Evolutionary conservation across 2,113 vertebrate genomes (phyloP).

Genomic region (Semnornis frantzii): DNA sequence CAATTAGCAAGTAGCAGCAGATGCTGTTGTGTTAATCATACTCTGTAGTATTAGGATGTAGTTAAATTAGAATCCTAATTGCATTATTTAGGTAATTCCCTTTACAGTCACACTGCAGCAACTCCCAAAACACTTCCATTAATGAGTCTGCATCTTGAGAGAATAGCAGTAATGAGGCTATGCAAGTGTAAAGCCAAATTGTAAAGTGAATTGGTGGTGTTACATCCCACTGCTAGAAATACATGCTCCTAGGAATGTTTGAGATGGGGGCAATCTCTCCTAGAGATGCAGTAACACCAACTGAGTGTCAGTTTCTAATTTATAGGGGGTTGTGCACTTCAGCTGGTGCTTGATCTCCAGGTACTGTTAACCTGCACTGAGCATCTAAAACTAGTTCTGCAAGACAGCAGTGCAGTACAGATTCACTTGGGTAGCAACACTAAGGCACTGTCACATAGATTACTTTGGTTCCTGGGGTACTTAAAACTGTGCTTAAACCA

Average conservation of each 20-base stretch:
- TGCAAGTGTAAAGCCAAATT: not conserved
- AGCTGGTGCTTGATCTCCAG: not conserved
- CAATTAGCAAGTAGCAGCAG: not conserved
- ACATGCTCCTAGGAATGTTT: not conserved
- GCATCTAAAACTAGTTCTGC: not conserved
- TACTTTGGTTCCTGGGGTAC: not conserved
- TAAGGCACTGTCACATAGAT: not conserved
- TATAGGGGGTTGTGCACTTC: not conserved
- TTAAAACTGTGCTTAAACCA: not conserved
- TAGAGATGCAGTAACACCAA: not conserved
- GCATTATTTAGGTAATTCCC: constrained; percentile 20
- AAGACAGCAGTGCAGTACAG: not conserved
- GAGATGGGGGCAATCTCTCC: not conserved
- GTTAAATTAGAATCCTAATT: constrained; percentile 31
- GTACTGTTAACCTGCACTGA: not conserved
- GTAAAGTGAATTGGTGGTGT: not conserved
- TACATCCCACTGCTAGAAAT: not conserved
- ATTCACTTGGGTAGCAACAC: not conserved
- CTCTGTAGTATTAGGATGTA: not conserved
- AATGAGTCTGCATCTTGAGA: not conserved
- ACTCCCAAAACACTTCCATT: not conserved
- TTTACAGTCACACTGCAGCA: not conserved
- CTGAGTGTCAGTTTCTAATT: not conserved
- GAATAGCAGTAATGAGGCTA: not conserved
- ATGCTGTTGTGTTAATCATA: not conserved